Percentiles rank a stretch among this genome's conserved stretches.
phyloP scores from a whole-genome alignment of 2,797 vertebrate species.

The Tangara arthus region DNA sequence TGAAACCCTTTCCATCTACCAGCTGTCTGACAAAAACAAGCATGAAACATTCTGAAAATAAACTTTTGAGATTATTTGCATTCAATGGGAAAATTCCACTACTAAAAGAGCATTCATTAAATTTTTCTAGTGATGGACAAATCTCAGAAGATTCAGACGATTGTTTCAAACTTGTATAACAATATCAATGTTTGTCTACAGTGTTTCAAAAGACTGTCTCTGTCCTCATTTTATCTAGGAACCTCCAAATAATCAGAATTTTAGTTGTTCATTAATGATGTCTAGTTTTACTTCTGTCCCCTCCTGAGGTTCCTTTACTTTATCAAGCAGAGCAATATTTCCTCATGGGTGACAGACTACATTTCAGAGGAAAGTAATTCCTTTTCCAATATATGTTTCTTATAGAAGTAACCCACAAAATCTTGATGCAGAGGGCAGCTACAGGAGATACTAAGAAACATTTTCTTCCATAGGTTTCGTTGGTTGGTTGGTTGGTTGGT shows the following conservation, averaged over 20 bases:
- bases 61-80: constrained; percentile 56
- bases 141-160: neutral
- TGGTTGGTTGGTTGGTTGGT: neutral
- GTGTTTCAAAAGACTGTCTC: neutral
- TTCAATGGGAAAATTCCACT: constrained; percentile 46
- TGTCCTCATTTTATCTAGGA: neutral
- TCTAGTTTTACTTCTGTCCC: neutral
- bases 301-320: neutral
- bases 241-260: neutral
- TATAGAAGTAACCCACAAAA: neutral
- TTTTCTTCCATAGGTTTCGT: neutral
- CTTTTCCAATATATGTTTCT: neutral
- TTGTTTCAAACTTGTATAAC: neutral
- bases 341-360: neutral
- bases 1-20: constrained; percentile 34
- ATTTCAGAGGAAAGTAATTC: neutral
- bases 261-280: neutral
- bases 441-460: neutral
- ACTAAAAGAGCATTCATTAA: constrained; percentile 5
- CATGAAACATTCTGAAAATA: constrained; percentile 47
- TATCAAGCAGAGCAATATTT: neutral
- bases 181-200: neutral
- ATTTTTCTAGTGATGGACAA: neutral
- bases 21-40: constrained; percentile 49
- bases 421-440: neutral